Base-by-base conservation (phyloP, 2,888 invertebrate genomes). In the Nomada lathburiana region DNA sequence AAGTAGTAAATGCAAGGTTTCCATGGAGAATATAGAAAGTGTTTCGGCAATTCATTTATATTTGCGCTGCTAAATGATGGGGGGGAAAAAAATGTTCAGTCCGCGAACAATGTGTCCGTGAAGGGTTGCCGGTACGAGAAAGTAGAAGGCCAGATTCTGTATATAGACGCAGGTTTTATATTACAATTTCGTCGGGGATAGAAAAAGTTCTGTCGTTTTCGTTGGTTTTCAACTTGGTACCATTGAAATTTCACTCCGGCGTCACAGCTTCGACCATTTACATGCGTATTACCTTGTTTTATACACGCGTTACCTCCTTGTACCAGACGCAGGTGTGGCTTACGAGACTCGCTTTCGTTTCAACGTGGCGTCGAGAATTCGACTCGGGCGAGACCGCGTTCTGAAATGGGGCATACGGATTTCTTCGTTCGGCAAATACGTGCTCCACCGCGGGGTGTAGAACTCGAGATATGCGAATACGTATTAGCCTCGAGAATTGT, bases 251-350 rank as follows among this genome's bases (percentile, higher is more conserved):
- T 77, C 76, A 69, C 74, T 59, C 23, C 68, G 69, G 70, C 72
- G 65, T 67, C 75, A 67, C 70, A 76, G 65, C 72, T 47, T 52
- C 23, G 42, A 62, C 59, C 87, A 85, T 88, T 88, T 88, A 88
- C 88, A 88, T 88, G 83, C 72, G 87, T 88, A 88, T 88, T 87
- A 87, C 88, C 88, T 88, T 88, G 88, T 86, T 88, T 88, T 88
- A 87, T 75, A 85, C 88, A 85, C 80, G 77, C 86, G 88, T 85
- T 88, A 88, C 87, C 86, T 72, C 83, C 85, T 85, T 85, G 83
- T 72, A 65, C 47, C 73, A 62, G 72, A 62, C 81, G 64, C 88
- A 88, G 88, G 88, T 88, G 88, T 53, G 59, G 29, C 79, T 88
- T 83, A 88, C 70, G 88, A 87, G 82, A 69, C 78, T 73, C 87